Percentiles rank a stretch among this genome's conserved stretches.
These are phyloP conservation scores for Cheilosia variabilis DNA, from an alignment of 2,888 invertebrate genomes.

Conservation along the genomic window DNA sequence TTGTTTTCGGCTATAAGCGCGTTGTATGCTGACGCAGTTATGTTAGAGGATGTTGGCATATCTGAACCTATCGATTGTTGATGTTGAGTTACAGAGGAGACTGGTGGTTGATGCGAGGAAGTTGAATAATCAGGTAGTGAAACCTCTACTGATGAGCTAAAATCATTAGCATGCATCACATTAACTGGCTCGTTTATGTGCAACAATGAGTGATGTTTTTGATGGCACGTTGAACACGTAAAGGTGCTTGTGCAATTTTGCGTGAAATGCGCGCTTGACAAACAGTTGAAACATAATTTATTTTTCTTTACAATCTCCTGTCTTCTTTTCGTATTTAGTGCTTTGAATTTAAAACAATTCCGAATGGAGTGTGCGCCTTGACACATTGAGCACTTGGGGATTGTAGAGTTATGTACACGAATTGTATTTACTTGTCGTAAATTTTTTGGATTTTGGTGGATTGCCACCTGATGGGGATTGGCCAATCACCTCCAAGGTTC, in stretches of 20 bases:
- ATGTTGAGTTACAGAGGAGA: background rate
- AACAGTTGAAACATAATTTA: no score
- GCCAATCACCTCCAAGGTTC: constrained; percentile 25
- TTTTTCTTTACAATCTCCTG: no score
- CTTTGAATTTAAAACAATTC: no score
- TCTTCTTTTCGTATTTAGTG: no score
- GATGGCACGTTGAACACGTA: background rate
- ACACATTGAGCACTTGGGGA: no score
- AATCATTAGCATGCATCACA: background rate
- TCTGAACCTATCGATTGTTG: background rate
- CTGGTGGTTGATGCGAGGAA: background rate
- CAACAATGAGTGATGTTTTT: constrained; percentile 13
- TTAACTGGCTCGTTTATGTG: constrained; percentile 2
- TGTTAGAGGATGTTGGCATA: background rate
- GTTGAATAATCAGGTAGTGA: background rate
- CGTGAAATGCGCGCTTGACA: background rate
- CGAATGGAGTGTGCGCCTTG: no score
- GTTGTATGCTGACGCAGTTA: background rate
- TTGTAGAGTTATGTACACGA: background rate
- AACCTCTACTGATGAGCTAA: background rate
- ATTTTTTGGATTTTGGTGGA: constrained; percentile 3
- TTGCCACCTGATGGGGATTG: constrained; percentile 11
- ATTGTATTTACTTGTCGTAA: background rate
- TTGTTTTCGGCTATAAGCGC: constrained; percentile 25
- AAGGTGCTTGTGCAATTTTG: background rate